Base-by-base conservation (phyloP, 2,113 vertebrate species). In the Maylandia zebra region DNA sequence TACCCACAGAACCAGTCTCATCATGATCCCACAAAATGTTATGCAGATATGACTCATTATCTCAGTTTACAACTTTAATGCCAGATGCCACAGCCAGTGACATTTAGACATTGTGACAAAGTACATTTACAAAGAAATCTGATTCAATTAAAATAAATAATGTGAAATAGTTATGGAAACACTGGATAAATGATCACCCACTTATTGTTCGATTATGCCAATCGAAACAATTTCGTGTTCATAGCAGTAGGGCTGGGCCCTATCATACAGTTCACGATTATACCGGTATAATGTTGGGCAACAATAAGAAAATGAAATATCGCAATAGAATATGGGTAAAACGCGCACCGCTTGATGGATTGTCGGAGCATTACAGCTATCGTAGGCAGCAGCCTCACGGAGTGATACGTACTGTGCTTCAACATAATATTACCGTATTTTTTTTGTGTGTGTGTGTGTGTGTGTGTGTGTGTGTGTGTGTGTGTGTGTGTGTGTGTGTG, bases 1-100 rank as follows among this genome's bases (percentile, higher is more conserved):
- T 88, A 76, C 71, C 81, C 86, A 84, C 79, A 86, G 81, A 91
- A 78, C 59, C 38, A 82, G 78, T 83, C 53, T 79, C 53, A 80
- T 88, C n/a, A 82, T 41, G 69, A 87, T 64, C 78, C 4, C 53
- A 88, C 30, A 27, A 90, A 89, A 83, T 55, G 32, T 38, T 69
- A 50, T 32, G 5, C 41, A 52, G 53, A 76, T 27, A 8, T 74
- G 81, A 92, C 78, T 88, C 82, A 82, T 69, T 88, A 90, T 32
- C 71, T 53, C 69, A 19, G 38, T 69, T 78, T 71, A 76, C n/a
- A 41, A 82, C 36, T 80, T 74, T 45, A 48, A 16, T 69, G 83
- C 13, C 30, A 32, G 45, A 48, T 50, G 85, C 82, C 76, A 56
- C 14, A 69, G 78, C n/a, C 41, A 56, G 6, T 50, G 71, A 76